Conservation (phyloP, 2,797 vertebrate genomes). For the Bovichtus diacanthus region DNA sequence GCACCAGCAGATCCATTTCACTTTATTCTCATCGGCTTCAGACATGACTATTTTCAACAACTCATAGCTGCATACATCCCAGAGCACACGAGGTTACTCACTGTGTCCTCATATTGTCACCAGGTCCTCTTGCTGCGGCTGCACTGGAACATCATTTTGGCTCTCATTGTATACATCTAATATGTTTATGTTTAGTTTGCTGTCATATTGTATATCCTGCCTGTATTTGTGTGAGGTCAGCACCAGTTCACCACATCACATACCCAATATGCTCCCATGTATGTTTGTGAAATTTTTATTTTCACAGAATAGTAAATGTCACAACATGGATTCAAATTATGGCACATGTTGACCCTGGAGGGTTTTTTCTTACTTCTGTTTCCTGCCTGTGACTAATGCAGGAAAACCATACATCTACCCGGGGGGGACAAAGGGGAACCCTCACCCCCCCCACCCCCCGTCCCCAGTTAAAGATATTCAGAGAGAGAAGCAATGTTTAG, state of each 20-base stretch:
- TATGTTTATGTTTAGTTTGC: conserved; percentile 27
- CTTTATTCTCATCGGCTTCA: neutral
- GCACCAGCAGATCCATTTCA: neutral
- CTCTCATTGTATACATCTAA: conserved; percentile 19
- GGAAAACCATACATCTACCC: conserved; percentile 60
- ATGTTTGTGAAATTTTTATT: neutral
- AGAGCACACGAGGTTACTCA: neutral
- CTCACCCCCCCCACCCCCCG: neutral
- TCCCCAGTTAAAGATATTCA: conserved; percentile 13
- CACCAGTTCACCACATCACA: conserved; percentile 1
- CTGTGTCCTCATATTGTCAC: neutral
- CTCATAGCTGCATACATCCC: neutral
- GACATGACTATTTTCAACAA: neutral
- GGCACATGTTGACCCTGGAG: conserved; percentile 5
- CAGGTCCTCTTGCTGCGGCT: neutral
- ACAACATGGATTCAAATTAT: conserved; percentile 24
- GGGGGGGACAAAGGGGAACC: conserved; percentile 28
- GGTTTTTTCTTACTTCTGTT: conserved; percentile 34
- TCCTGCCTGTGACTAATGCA: conserved; percentile 48
- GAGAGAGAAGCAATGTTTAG: conserved; percentile 13
- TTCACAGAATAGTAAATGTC: conserved; percentile 2
- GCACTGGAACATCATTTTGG: neutral
- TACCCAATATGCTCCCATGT: neutral
- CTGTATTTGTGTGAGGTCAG: conserved; percentile 8
- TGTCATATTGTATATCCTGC: conserved; percentile 18